These are phyloP conservation scores for Megalops atlanticus DNA, from an alignment of 2,113 vertebrate genomes.

Conservation along the genomic window DNA sequence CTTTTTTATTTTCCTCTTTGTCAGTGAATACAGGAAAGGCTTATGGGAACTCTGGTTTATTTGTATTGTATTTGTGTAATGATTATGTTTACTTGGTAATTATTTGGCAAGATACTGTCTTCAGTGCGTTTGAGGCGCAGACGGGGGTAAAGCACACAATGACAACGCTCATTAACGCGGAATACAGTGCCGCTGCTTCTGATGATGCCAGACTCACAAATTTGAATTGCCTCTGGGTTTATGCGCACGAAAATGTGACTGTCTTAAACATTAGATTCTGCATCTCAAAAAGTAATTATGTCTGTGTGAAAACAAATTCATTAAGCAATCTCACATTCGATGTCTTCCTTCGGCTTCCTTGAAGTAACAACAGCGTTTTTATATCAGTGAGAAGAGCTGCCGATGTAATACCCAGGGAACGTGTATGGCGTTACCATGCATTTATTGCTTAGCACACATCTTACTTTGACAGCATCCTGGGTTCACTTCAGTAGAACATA, in stretches of 20 bases:
- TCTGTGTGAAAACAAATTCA: neutral
- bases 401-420: too few relatives aligned
- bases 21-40: neutral
- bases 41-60: neutral
- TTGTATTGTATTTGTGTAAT: constrained; percentile 12
- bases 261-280: constrained; percentile 74
- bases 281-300: constrained; percentile 58
- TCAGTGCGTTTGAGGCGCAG: constrained; percentile 41
- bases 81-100: constrained; percentile 32
- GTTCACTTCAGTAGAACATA: too few relatives aligned
- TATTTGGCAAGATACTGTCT: constrained; percentile 7
- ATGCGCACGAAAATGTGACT: constrained; percentile 78
- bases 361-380: neutral
- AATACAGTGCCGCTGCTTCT: constrained; percentile 62
- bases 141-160: constrained; percentile 56
- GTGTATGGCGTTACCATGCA: too few relatives aligned
- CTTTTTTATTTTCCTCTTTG: neutral
- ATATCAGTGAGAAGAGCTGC: too few relatives aligned
- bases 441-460: too few relatives aligned
- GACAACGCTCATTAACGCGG: constrained; percentile 74
- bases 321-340: neutral
- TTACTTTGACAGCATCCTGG: too few relatives aligned
- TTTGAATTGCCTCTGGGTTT: constrained; percentile 58
- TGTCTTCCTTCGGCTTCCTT: neutral
- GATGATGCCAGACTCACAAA: constrained; percentile 71